Conservation (phyloP, 92 coral and sea anemone genomes). For the Heliopora coerulea region DNA sequence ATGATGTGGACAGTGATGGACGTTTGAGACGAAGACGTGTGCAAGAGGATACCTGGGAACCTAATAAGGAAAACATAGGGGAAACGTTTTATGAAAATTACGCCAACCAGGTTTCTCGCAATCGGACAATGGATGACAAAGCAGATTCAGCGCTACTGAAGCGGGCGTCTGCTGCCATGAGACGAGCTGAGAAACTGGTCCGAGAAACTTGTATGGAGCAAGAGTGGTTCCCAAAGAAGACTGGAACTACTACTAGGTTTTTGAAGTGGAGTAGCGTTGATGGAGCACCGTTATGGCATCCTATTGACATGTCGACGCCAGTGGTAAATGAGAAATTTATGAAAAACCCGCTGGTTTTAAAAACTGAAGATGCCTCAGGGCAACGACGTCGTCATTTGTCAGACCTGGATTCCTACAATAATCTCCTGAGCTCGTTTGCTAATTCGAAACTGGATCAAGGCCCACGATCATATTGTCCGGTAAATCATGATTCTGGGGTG, state of each 20-base stretch:
- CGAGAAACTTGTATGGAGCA: constrained; percentile 27
- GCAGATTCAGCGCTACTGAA: constrained; percentile 15
- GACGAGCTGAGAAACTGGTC: constrained; percentile 35
- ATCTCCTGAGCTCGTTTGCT: constrained; percentile 35
- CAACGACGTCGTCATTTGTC: neutral
- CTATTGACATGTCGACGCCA: constrained; percentile 34
- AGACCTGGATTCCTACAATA: constrained; percentile 30
- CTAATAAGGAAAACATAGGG: neutral
- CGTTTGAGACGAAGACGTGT: neutral
- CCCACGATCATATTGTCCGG: constrained; percentile 1
- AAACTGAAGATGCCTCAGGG: neutral
- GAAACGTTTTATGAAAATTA: neutral
- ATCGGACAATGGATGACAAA: neutral
- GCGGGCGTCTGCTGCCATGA: constrained; percentile 27
- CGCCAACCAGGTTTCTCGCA: too few species aligned
- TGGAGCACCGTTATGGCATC: constrained; percentile 20
- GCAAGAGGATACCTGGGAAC: constrained; percentile 5
- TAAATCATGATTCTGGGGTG: neutral
- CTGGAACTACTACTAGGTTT: constrained; percentile 15
- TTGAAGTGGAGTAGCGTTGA: constrained; percentile 13
- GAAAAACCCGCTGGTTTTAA: neutral
- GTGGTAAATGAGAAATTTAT: constrained; percentile 10
- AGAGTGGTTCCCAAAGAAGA: neutral
- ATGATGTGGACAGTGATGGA: neutral
- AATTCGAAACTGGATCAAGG: constrained; percentile 20